A percentile compares a stretch with the other conserved stretches of the same genome.
Evolutionary conservation across 2,113 vertebrate species (phyloP).

Genomic region (Suncus etruscus): DNA sequence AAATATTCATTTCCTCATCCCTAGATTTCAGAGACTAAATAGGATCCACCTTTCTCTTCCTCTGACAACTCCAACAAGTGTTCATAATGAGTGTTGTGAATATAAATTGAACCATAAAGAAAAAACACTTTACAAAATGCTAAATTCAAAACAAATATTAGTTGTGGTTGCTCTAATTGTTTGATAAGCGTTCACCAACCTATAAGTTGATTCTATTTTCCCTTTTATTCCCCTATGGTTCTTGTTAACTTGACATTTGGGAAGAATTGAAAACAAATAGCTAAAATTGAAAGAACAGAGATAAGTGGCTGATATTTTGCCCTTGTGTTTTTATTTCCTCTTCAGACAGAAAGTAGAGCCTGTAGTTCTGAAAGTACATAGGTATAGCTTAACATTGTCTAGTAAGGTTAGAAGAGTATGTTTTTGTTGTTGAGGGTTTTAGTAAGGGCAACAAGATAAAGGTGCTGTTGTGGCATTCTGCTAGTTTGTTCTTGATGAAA

Average conservation of each 20-base stretch:
- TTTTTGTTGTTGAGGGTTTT: neutral
- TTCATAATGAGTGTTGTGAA: neutral
- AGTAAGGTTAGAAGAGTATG: neutral
- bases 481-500: neutral
- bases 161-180: neutral
- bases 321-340: neutral
- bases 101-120: neutral
- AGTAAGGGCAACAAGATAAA: neutral
- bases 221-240: neutral
- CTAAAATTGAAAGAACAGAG: constrained; percentile 11
- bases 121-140: neutral
- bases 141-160: constrained; percentile 43
- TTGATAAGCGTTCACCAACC: constrained; percentile 18
- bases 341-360: neutral
- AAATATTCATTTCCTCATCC: neutral
- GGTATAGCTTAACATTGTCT: neutral
- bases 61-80: too few species aligned
- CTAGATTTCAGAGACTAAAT: neutral
- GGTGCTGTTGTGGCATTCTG: accelerated
- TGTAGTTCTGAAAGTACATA: neutral
- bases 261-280: constrained; percentile 39
- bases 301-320: neutral
- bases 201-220: neutral
- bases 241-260: neutral
- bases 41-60: neutral